Conservation (phyloP, 1,140 invertebrate species). For the Drosophila bocki region DNA sequence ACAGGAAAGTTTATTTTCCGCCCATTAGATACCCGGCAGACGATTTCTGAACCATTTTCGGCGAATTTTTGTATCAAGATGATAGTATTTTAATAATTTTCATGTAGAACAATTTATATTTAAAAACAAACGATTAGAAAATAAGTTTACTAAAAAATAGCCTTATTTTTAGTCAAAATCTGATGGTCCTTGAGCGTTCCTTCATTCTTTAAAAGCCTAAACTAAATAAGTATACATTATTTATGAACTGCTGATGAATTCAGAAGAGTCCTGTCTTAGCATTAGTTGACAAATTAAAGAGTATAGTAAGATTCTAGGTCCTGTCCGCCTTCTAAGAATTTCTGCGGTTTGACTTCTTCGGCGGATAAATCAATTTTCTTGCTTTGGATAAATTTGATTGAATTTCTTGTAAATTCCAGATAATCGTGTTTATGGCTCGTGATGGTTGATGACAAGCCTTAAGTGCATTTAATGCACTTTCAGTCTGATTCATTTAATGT, state of each 20-base stretch:
- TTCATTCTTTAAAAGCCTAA: neutral
- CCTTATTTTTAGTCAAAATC: too few species aligned
- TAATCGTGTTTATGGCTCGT: constrained; percentile 38
- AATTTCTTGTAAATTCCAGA: constrained; percentile 30
- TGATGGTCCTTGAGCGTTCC: neutral
- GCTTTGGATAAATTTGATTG: constrained; percentile 31
- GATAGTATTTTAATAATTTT: neutral
- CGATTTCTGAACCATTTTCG: neutral
- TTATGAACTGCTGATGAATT: neutral
- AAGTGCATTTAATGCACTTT: constrained; percentile 47
- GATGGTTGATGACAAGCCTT: constrained; percentile 21
- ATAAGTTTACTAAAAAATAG: neutral
- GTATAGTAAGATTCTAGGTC: neutral
- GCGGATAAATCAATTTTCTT: constrained; percentile 54
- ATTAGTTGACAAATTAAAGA: constrained; percentile 29
- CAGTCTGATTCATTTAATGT: constrained; percentile 32
- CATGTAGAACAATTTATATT: neutral
- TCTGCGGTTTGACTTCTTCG: constrained; percentile 34
- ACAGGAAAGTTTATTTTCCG: constrained; percentile 24
- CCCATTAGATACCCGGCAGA: constrained; percentile 21
- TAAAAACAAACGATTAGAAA: neutral
- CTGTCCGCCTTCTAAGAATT: constrained; percentile 2
- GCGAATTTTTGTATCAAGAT: neutral
- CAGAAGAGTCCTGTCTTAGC: too few species aligned
- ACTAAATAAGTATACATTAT: too few species aligned